These are phyloP conservation scores for Thunnus thynnus DNA, from an alignment of 2,113 vertebrate genomes.

Conservation along the genomic window DNA sequence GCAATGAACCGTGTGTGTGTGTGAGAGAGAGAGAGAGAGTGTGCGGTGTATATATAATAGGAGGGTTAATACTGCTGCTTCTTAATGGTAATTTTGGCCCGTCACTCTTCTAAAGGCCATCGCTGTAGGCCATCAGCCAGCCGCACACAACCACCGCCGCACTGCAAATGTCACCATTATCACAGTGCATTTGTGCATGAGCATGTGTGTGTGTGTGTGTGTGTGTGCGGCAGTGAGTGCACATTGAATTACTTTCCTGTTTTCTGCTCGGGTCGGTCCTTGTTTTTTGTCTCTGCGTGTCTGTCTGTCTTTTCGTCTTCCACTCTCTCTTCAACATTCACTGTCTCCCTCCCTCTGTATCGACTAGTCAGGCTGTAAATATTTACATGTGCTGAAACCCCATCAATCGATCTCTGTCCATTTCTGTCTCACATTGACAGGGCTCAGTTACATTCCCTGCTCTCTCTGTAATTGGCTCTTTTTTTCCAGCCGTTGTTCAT, in stretches of 20 bases:
- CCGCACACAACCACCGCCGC: conserved; percentile 58
- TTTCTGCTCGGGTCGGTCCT: conserved; percentile 37
- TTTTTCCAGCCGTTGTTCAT: conserved; percentile 44
- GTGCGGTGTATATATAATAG: conserved; percentile 60
- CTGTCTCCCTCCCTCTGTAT: conserved; percentile 22
- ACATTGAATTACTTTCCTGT: conserved; percentile 39
- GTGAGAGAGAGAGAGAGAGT: conserved; percentile 19
- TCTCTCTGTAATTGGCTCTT: conserved; percentile 48
- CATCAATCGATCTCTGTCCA: conserved; percentile 41
- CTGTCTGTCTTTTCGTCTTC: conserved; percentile 5
- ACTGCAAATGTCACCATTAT: conserved; percentile 78
- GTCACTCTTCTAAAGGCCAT: conserved; percentile 80
- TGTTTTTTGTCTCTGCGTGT: conserved; percentile 5
- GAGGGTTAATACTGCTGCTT: conserved; percentile 68
- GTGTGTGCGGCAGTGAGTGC: neutral
- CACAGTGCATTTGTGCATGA: conserved; percentile 37
- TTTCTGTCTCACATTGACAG: conserved; percentile 41
- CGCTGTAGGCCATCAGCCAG: conserved; percentile 77
- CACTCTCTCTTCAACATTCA: conserved; percentile 19
- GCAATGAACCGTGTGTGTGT: conserved; percentile 43
- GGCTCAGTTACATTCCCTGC: conserved; percentile 48
- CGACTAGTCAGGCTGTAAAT: conserved; percentile 60
- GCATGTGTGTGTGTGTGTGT: conserved; percentile 23
- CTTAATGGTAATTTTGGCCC: conserved; percentile 76
- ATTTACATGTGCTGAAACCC: conserved; percentile 58